phyloP scores from a whole-genome alignment of 2,113 vertebrate genomes.

The Ramphastos sulfuratus region DNA sequence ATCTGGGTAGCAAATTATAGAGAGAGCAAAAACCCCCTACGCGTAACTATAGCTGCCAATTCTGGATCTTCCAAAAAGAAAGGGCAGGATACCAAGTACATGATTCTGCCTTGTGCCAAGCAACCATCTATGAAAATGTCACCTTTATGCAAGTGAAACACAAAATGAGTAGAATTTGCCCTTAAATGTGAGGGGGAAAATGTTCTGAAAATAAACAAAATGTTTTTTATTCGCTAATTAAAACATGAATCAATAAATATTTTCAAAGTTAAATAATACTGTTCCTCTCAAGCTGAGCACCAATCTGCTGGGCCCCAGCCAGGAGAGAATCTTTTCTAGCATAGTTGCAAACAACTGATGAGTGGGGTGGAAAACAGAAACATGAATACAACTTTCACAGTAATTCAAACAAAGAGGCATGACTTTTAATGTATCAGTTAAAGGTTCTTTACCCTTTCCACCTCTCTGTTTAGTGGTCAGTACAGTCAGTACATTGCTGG shows the following conservation, averaged over 20 bases:
- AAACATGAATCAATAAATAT: conserved; percentile 77
- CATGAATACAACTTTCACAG: conserved; percentile 67
- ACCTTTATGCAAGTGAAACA: conserved; percentile 73
- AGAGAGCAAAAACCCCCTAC: conserved; percentile 66
- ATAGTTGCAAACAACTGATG: conserved; percentile 73
- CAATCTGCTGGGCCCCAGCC: conserved; percentile 73
- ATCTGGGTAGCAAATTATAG: conserved; percentile 70
- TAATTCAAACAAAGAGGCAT: conserved; percentile 46
- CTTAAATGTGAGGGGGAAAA: conserved; percentile 71
- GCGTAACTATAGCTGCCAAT: conserved; percentile 71
- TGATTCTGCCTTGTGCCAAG: conserved; percentile 70
- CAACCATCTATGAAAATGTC: conserved; percentile 74
- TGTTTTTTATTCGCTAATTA: conserved; percentile 76
- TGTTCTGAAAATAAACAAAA: conserved; percentile 76
- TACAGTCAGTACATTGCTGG: conserved; percentile 11
- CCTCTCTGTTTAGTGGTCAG: conserved; percentile 35
- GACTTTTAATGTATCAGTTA: conserved; percentile 17
- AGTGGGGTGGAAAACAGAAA: conserved; percentile 71
- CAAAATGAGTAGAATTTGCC: conserved; percentile 68
- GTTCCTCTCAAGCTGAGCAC: conserved; percentile 76
- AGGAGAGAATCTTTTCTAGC: conserved; percentile 71
- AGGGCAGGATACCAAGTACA: conserved; percentile 77
- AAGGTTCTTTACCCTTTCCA: conserved; percentile 23
- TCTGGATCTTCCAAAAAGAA: conserved; percentile 75
- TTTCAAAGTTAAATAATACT: conserved; percentile 77